Base-by-base conservation (phyloP, 2,113 vertebrate genomes). In the Bos javanicus region DNA sequence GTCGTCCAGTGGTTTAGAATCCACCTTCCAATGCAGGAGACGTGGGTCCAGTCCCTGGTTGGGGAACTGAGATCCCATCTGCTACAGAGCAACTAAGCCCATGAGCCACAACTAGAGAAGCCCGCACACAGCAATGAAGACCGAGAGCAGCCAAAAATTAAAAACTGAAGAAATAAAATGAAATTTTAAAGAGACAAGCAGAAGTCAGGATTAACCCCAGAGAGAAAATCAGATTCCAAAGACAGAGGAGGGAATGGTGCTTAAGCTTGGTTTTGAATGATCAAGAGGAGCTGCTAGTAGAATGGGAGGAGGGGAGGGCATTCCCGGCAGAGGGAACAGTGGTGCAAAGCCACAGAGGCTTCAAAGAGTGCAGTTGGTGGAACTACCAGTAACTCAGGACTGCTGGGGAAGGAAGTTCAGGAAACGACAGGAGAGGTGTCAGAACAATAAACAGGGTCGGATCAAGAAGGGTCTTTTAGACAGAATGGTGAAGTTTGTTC, bases 291-390 rank as follows among this genome's bases (percentile, higher is more conserved):
- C 52, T 50, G 6, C 33, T 2, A 15, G 46, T 17, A 36, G 25
- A 30, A 43, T 2, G 2, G 33, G n/a, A 52, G 7, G 16, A 28
- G 14, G 43, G 13, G 50, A 91, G 21, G n/a, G 46, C 6, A 0
- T 81, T 56, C 28, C 6, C 1, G 43, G 25, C 28, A 46, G 67
- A 67, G 54, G 78, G 36, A 86, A 86, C 26, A 43, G n/a, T 16
- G 12, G 2, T 10, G 28, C 17, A 1, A 57, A 82, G 83, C 2
- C 36, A 5, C 0, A 1, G 64, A 59, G 52, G 6, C 14, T 26
- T 12, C 8, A 39, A 78, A 43, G n/a, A 16, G 21, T 1, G 16
- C 60, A 23, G 48, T 13, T 16, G 33, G 25, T 4, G 25, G 54
- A 39, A 80, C 33, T n/a, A 7, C 30, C 71, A 10, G 36, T 26